Conservation (phyloP, 2,113 vertebrate genomes). For the Notiomystis cincta region DNA sequence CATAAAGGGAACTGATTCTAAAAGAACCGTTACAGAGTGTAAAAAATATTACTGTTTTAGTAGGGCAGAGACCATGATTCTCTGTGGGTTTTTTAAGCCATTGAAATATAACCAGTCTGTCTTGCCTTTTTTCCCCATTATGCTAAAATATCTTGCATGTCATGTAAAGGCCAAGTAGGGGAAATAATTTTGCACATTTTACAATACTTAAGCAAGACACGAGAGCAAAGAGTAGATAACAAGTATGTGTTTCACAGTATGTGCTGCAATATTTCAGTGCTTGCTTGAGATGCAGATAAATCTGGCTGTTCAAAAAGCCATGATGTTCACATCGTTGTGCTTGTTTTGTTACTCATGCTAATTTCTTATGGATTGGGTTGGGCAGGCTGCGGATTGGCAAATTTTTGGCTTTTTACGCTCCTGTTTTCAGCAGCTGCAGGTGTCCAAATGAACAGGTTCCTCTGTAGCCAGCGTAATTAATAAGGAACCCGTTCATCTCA, state of each 20-base stretch:
- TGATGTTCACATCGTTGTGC: neutral
- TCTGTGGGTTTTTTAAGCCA: neutral
- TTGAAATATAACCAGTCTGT: neutral
- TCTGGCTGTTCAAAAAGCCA: neutral
- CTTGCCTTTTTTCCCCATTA: neutral
- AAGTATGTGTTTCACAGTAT: neutral
- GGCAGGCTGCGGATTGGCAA: neutral
- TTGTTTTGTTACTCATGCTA: constrained; percentile 17
- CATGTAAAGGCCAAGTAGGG: neutral
- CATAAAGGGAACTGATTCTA: constrained; percentile 59
- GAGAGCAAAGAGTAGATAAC: neutral
- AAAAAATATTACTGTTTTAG: neutral
- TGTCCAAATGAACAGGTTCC: constrained; percentile 30
- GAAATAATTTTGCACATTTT: neutral
- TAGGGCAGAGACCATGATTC: neutral
- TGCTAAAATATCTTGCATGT: neutral
- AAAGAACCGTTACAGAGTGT: constrained; percentile 31
- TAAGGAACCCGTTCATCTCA: neutral
- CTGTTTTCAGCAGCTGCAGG: constrained; percentile 43
- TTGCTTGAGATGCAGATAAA: constrained; percentile 12
- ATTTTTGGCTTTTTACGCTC: neutral
- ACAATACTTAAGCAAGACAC: neutral
- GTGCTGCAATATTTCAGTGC: neutral
- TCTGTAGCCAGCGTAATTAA: neutral
- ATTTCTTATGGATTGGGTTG: neutral